Conservation (phyloP, 2,888 invertebrate species). For the Mycalesis mineus region DNA sequence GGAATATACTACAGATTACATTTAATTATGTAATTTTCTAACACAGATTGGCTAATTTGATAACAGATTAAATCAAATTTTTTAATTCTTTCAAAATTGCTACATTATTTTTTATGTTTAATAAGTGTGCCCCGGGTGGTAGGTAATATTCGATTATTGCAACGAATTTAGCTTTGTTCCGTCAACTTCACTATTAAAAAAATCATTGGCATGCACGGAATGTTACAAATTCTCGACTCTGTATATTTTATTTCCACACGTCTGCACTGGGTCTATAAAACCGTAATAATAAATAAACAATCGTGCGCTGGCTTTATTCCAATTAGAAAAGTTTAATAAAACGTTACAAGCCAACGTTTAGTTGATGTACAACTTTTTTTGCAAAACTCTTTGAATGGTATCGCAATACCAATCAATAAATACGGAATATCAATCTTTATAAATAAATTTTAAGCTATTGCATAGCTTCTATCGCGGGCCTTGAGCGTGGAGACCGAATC, state of each 20-base stretch:
- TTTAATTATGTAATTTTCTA: too few species aligned
- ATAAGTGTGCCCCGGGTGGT: too few species aligned
- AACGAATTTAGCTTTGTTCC: too few species aligned
- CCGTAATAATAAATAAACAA: conserved; percentile 59
- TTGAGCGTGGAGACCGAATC: too few species aligned
- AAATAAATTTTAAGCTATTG: too few species aligned
- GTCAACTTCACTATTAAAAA: background rate
- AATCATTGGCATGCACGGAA: conserved; percentile 30
- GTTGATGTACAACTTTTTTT: background rate
- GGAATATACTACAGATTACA: too few species aligned
- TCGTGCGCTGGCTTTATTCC: conserved; percentile 47
- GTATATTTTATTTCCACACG: conserved; percentile 51
- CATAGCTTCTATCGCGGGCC: too few species aligned
- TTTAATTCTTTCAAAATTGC: too few species aligned
- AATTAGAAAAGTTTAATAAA: conserved; percentile 42
- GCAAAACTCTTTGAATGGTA: background rate
- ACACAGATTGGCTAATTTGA: too few species aligned
- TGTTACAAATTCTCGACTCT: conserved; percentile 36
- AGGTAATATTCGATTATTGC: background rate
- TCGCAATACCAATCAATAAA: background rate
- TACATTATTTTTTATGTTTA: too few species aligned
- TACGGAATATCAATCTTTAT: too few species aligned
- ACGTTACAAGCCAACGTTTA: conserved; percentile 22
- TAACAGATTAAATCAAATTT: too few species aligned
- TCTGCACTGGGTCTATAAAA: conserved; percentile 50